Base-by-base conservation (phyloP, 2,797 vertebrate genomes). In the Scarus forsteni region DNA sequence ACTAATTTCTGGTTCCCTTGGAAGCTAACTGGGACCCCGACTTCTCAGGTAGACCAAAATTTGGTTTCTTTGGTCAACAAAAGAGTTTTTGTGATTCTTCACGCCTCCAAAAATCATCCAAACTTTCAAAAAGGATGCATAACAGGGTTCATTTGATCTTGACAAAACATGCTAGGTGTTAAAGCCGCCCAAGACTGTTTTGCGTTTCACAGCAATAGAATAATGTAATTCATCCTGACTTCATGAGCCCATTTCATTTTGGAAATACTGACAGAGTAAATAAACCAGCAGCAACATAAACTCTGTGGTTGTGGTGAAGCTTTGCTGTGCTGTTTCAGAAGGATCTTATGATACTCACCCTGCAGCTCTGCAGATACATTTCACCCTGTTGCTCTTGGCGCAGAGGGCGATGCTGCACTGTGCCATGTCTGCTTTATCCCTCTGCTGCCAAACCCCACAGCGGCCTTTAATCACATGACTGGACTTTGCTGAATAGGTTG, bases 341-440 rank as follows among this genome's bases (percentile, higher is more conserved):
- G 14, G 57, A 16, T 59, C 50, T 58, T 70, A 53, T 62, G 49
- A 55, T 60, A 18, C 38, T 55, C 14, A 19, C 43, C 46, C 48
- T 27, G 27, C 45, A 62, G 71, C 56, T 14, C 38, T 40, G 70
- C 18, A 8, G 68, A 59, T 73, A 42, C 16, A 68, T 75, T 52
- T 62, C 46, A 65, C 52, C 16, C 15, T 64, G 71, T 57, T 77
- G 71, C 64, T 69, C 76, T 75, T 83, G 75, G 66, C 73, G 69
- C 71, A 38, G 60, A 66, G 50, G 53, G 70, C 62, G 14, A 59
- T 40, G 62, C 49, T 75, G 55, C 36, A 46, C 60, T 49, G 44
- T 63, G 55, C 66, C 66, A 53, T 61, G 56, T 39, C 52, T 40
- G 16, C 50, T 67, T 60, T 43, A 65, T 70, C 60, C 19, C 44